Base-by-base conservation (phyloP, 2,113 vertebrate genomes). In the Pogona vitticeps region DNA sequence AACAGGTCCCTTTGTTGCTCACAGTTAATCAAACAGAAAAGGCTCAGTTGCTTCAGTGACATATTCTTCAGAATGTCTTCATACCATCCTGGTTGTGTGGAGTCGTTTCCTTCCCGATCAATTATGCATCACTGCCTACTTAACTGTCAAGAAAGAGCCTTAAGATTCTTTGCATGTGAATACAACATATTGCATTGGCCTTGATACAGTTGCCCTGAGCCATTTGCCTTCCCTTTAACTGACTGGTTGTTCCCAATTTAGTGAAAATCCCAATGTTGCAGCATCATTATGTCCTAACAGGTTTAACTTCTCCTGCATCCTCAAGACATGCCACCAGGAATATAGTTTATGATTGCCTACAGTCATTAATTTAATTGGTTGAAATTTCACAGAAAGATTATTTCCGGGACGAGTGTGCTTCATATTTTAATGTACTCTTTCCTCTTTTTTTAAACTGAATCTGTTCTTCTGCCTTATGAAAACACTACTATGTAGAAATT, bases 201-300 rank as follows among this genome's bases (percentile, higher is more conserved):
- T 91, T n/a, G 88, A 80, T 91, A 91, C 40, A 33, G 68, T 90
- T 31, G 63, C 42, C 42, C 58, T 28, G 82, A 89, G 38, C 28
- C 90, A 88, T 88, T 92, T 88, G 1, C 3, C 80, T 52, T 36
- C 15, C 61, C 40, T 79, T 88, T 85, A 76, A 80, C 80, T 71
- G 76, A 84, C 63, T 88, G 87, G 31, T 89, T n/a, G n/a, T n/a
- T 93, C 88, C 20, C 7, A 1, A 72, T n/a, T 61, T 80, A 90
- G n/a, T 59, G 76, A 89, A 71, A 58, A 87, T 15, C n/a, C 42
- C n/a, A 72, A 85, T 85, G 77, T 72, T 38, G 52, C 88, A 76
- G 84, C 67, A 82, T 26, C 5, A 3, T n/a, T 2, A 20, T n/a
- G 46, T 86, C 58, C 88, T 88, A 78, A 84, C 65, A 80, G 67